These are phyloP conservation scores for Urocyon cinereoargenteus DNA, from an alignment of 2,797 vertebrate species.

Conservation along the genomic window DNA sequence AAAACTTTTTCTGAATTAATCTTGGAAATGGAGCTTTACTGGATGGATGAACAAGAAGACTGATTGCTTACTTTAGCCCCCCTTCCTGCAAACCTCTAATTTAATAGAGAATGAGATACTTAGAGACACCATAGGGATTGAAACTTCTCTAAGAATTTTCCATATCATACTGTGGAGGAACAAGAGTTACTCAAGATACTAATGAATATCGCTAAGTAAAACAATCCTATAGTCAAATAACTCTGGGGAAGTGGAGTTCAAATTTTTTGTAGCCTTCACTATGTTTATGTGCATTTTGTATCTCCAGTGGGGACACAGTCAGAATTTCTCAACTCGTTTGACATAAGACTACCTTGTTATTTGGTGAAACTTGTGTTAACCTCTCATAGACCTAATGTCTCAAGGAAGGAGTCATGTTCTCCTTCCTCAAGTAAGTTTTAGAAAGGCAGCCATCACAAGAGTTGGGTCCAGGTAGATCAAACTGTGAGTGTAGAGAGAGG, in stretches of 20 bases:
- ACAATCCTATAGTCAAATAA: neutral
- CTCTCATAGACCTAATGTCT: neutral
- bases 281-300: neutral
- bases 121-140: neutral
- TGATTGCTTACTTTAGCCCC: neutral
- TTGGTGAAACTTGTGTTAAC: neutral
- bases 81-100: neutral
- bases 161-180: neutral
- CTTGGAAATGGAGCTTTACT: slow-evolving; percentile 12
- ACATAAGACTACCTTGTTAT: neutral
- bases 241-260: neutral
- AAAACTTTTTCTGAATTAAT: slow-evolving; percentile 2
- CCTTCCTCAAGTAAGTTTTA: neutral
- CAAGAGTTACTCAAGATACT: neutral
- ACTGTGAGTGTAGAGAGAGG: neutral
- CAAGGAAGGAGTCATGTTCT: neutral
- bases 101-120: neutral
- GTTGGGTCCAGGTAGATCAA: neutral
- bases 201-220: slow-evolving; percentile 13
- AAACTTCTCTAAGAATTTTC: slow-evolving; percentile 21
- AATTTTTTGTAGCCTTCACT: neutral
- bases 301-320: neutral
- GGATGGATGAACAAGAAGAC: neutral
- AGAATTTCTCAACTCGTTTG: neutral
- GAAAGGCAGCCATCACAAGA: neutral